Percentiles rank a stretch among this genome's conserved stretches.
Conservation (phyloP, 1,140 invertebrate species). For the Drosophila leontia region DNA sequence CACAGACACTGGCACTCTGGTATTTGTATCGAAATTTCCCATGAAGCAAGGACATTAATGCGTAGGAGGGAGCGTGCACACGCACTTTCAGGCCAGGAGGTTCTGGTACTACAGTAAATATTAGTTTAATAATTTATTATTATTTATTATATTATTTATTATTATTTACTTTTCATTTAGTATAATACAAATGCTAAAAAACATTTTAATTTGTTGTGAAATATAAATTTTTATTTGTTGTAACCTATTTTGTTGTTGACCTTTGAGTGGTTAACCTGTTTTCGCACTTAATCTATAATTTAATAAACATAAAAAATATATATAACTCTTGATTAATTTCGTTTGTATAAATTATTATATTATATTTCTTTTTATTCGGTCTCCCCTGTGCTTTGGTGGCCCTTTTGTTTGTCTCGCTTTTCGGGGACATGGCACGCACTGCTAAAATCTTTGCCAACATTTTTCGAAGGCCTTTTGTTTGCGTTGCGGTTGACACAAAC, state of each 20-base stretch:
- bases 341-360: not conserved
- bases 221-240: not conserved
- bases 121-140: not conserved
- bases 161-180: not conserved
- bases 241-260: conserved; percentile 1
- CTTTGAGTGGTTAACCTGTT: conserved; percentile 6
- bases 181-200: not conserved
- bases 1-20: conserved; percentile 20
- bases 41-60: conserved; percentile 47
- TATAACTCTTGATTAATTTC: not conserved
- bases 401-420: conserved; percentile 29
- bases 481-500: conserved; percentile 40
- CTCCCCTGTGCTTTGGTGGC: not conserved
- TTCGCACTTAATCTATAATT: conserved; percentile 4
- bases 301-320: not conserved
- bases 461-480: conserved; percentile 33
- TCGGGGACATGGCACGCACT: conserved; percentile 30
- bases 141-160: too few species aligned
- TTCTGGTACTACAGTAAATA: conserved; percentile 3
- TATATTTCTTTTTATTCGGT: not conserved
- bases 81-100: conserved; percentile 4
- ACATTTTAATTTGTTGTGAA: not conserved
- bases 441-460: conserved; percentile 41
- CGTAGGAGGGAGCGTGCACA: conserved; percentile 23
- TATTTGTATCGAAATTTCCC: conserved; percentile 16